Evolutionary conservation across 2,888 invertebrate genomes (phyloP).

Genomic region (Melanargia galathea): DNA sequence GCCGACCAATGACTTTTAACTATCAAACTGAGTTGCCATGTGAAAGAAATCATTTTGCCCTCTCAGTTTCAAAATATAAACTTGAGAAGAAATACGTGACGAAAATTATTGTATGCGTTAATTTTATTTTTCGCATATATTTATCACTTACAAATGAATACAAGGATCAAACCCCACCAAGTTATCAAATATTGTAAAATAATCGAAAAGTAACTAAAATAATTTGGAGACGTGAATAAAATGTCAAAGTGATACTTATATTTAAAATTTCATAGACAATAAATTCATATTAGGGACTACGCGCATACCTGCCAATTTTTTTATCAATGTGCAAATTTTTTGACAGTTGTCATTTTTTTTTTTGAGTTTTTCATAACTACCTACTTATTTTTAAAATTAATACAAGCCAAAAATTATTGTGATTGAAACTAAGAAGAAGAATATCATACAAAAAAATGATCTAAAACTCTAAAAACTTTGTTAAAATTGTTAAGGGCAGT

Average conservation of each 20-base stretch:
- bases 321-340: not conserved
- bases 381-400: too few species aligned
- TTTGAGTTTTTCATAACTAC: too few species aligned
- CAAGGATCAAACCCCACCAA: slow-evolving; percentile 17
- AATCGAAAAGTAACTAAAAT: slow-evolving; percentile 36
- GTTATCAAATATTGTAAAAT: slow-evolving; percentile 33
- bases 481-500: not conserved
- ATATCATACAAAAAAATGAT: not conserved
- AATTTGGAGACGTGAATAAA: slow-evolving; percentile 31
- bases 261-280: slow-evolving; percentile 37
- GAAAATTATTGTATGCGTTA: too few species aligned
- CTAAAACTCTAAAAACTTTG: not conserved
- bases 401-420: too few species aligned
- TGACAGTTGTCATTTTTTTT: not conserved
- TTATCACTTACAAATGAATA: slow-evolving; percentile 28
- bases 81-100: too few species aligned
- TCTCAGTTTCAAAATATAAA: not conserved
- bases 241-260: slow-evolving; percentile 33
- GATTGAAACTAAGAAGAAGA: slow-evolving; percentile 1
- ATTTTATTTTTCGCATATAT: too few species aligned
- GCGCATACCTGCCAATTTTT: not conserved
- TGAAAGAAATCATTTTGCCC: too few species aligned
- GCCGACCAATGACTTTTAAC: not conserved
- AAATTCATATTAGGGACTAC: slow-evolving; percentile 20
- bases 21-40: not conserved